phyloP scores from a whole-genome alignment of 2,888 invertebrate genomes.

The Philhelius pedissequus region DNA sequence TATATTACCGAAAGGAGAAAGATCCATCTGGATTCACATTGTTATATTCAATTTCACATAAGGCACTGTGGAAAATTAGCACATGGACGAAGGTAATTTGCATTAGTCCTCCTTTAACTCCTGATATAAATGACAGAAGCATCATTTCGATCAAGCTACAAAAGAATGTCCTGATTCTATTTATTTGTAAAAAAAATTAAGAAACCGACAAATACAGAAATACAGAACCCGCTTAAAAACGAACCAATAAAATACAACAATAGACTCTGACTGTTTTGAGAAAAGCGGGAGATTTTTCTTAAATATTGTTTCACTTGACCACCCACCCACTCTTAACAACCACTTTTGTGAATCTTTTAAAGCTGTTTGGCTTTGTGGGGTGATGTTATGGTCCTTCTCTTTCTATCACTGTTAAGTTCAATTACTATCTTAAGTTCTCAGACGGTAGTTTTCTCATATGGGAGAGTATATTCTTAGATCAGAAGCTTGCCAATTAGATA shows the following conservation, averaged over 20 bases:
- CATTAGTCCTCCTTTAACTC: slow-evolving; percentile 12
- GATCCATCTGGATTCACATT: slow-evolving; percentile 86
- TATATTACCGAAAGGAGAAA: slow-evolving; percentile 84
- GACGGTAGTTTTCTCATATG: background rate
- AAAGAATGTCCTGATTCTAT: background rate
- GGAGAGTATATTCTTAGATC: background rate
- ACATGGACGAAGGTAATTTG: slow-evolving; percentile 13
- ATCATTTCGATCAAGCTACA: background rate
- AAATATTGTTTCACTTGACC: slow-evolving; percentile 76
- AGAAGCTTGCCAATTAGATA: slow-evolving; percentile 15
- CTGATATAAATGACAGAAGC: background rate
- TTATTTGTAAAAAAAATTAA: background rate
- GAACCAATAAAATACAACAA: slow-evolving; percentile 29
- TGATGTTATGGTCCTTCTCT: slow-evolving; percentile 52
- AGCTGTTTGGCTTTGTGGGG: no score
- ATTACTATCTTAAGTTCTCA: background rate
- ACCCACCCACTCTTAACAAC: slow-evolving; percentile 72
- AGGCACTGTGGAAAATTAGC: slow-evolving; percentile 29
- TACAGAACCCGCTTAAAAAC: background rate
- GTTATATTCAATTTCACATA: slow-evolving; percentile 81
- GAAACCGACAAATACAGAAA: background rate
- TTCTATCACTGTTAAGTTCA: slow-evolving; percentile 5
- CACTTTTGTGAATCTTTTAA: slow-evolving; percentile 46
- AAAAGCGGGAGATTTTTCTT: slow-evolving; percentile 54
- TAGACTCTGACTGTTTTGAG: slow-evolving; percentile 43